Evolutionary conservation across 2,797 vertebrate genomes (phyloP), one percentile per base, ranked within the genome.

Genomic region (Mormyrops boulengeri): DNA sequence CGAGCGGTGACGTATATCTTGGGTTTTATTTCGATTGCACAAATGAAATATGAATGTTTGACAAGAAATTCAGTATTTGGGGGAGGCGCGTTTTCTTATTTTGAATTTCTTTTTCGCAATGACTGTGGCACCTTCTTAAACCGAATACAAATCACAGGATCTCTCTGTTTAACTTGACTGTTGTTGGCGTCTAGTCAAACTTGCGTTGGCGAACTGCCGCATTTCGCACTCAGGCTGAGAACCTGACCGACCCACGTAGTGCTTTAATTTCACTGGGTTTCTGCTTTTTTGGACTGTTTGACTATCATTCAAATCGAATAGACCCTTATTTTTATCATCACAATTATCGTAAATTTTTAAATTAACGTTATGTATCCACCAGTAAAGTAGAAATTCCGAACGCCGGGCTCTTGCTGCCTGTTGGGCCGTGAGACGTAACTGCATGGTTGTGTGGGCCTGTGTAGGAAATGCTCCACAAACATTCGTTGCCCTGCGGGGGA

Each of bases 1-100:
- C 96, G 96, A 55, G 96, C 96, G 97, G 96, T 97, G 96, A 94
- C 92, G 90, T 89, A 88, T 93, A 92, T 93, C 94, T 94, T 93
- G 92, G 93, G 95, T 94, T 95, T 95, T 94, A 92, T 92, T 93
- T 94, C 89, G 96, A 96, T 98, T 98, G 98, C 98, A 99, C 98
- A 98, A 97, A 97, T 97, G 96, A 97, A 97, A 95, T 97, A 97
- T 98, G 97, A 99, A 98, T 99, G 98, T 98, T 96, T 38, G 95
- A 96, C 96, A 97, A 96, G 95, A 97, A 96, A 96, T 97, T 98
- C 97, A 97, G 96, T 97, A 96, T 97, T 97, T 94, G 95, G 96
- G 96, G 95, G 93, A 94, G 89, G 91, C 93, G 93, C 92, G 92
- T 94, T 93, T 91, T 95, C 89, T 85, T 94, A 95, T 97, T 97